Base-by-base conservation (phyloP, 2,888 invertebrate genomes). In the Calliphora vomitoria region DNA sequence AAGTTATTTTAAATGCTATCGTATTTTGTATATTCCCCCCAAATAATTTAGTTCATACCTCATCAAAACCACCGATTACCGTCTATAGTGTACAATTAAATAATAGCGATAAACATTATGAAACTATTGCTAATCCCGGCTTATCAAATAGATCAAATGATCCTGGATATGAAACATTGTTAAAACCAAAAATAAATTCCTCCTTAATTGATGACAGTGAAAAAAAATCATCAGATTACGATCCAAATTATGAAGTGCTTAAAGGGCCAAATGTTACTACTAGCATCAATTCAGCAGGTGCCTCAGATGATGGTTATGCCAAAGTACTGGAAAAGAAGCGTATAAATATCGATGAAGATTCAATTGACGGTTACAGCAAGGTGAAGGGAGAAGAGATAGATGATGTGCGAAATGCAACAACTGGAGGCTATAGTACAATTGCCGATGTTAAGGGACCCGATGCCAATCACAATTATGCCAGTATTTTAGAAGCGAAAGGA, bases 231-330 rank as follows among this genome's bases (percentile, higher is more conserved):
- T 95, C 95, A 0, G 96, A 96, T 89, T 95, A 95, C 4, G 97
- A 97, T 94, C 97, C 97, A 0, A 97, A 97, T 92, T 97, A 97
- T 92, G 97, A 97, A 93, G 96, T 97, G 88, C 93, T 97, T 68
- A 91, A 92, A 85, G 94, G 95, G 86, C 95, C 91, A 47, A 89
- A 85, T 85, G 64, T 38, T 64, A 81, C 4, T 64, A 79, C 4
- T 55, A 80, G 60, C 80, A 55, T 35, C 47, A 66, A 82, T 85
- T 85, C 89, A 10, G 89, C 91, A 6, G 92, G 92, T 15, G 91
- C 90, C 44, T 93, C 93, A 1, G 93, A 93, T 88, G 94, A 94
- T 89, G 93, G 94, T 3, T 94, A 94, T 89, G 93, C 93, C 69
- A 94, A 94, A 88, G 93, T 94, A 76, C 86, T 92, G 79, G 93